Percentiles rank a stretch among this genome's conserved stretches.
These are phyloP conservation scores for Neodon shergylaensis DNA, from an alignment of 2,113 vertebrate genomes.

Conservation along the genomic window DNA sequence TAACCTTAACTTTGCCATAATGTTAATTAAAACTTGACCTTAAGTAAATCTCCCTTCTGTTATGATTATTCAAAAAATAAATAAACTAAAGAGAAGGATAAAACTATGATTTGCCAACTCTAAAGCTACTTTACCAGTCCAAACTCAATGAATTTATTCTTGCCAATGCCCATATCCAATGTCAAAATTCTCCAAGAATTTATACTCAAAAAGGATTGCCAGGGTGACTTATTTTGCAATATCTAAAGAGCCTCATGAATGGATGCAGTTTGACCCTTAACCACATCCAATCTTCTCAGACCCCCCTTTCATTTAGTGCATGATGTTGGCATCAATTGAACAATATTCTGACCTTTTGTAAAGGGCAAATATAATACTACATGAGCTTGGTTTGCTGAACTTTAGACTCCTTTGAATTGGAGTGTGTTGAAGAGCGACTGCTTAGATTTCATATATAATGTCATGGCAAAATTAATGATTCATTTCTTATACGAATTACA, in stretches of 20 bases:
- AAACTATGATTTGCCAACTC: slow-evolving; percentile 51
- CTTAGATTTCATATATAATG: slow-evolving; percentile 81
- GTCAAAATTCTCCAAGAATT: slow-evolving; percentile 61
- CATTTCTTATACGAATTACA: slow-evolving; percentile 77
- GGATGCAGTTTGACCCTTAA: slow-evolving; percentile 75
- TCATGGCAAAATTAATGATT: slow-evolving; percentile 81
- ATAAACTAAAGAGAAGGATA: background rate
- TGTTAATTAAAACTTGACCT: slow-evolving; percentile 53
- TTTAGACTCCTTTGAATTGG: slow-evolving; percentile 80
- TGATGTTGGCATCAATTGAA: slow-evolving; percentile 80
- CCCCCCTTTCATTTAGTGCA: slow-evolving; percentile 78
- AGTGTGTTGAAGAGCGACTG: slow-evolving; percentile 77
- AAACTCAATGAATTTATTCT: slow-evolving; percentile 36
- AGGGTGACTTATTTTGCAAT: slow-evolving; percentile 66
- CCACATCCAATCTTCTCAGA: slow-evolving; percentile 72
- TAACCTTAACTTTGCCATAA: background rate
- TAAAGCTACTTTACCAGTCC: background rate
- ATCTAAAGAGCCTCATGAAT: slow-evolving; percentile 73
- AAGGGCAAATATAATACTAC: slow-evolving; percentile 82
- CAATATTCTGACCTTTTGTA: slow-evolving; percentile 83
- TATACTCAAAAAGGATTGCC: slow-evolving; percentile 33
- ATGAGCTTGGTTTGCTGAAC: slow-evolving; percentile 81
- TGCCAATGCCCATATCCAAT: slow-evolving; percentile 28
- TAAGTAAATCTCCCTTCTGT: slow-evolving; percentile 12
- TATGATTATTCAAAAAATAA: background rate